Conservation (phyloP, 2,113 vertebrate species). For the Numenius arquata region DNA sequence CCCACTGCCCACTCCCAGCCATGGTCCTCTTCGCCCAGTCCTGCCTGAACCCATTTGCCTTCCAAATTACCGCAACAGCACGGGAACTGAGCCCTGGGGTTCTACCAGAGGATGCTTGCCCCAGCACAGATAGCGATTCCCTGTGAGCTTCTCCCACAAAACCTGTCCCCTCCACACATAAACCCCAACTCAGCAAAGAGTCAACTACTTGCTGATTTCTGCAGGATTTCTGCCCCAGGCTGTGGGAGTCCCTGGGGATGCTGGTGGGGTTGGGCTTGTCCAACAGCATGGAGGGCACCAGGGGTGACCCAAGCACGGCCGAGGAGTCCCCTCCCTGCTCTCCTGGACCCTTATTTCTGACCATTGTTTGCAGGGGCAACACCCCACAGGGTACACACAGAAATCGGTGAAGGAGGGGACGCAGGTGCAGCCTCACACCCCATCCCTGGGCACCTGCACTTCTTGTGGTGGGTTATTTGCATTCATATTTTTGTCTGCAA, state of each 20-base stretch:
- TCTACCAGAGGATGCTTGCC: not conserved
- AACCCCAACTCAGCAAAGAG: not conserved
- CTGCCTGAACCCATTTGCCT: not conserved
- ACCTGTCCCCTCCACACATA: not conserved
- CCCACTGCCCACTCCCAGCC: rapidly evolving
- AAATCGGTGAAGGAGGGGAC: not conserved
- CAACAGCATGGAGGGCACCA: not conserved
- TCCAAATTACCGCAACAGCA: not conserved
- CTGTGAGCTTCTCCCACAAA: not conserved
- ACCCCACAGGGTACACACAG: rapidly evolving
- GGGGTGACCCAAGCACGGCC: too few relatives aligned
- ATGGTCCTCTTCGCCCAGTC: rapidly evolving
- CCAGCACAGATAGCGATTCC: rapidly evolving
- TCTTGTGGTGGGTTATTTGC: not conserved
- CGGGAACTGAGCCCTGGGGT: rapidly evolving
- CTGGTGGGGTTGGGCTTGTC: not conserved
- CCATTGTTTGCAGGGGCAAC: not conserved
- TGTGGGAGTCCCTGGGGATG: not conserved
- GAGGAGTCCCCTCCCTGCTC: not conserved
- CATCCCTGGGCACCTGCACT: not conserved
- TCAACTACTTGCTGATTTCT: not conserved
- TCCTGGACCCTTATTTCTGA: not conserved
- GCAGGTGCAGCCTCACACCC: rapidly evolving
- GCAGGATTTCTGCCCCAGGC: not conserved
- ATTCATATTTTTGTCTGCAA: not conserved